Percentiles rank a stretch among this genome's conserved stretches.
These are phyloP conservation scores for Agonopterix arenella DNA, from an alignment of 2,888 invertebrate species.

Conservation along the genomic window DNA sequence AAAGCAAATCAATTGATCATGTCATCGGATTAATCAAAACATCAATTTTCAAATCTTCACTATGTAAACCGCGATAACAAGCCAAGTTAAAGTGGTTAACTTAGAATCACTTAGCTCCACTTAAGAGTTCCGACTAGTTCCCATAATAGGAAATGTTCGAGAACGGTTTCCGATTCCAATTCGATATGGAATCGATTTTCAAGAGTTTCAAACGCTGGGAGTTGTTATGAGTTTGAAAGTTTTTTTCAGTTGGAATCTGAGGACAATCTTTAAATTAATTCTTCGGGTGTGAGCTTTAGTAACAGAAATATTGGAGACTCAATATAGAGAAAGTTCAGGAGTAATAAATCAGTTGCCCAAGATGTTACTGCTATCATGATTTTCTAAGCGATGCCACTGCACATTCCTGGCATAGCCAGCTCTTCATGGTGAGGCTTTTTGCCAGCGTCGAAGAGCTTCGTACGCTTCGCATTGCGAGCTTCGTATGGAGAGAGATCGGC, in stretches of 20 bases:
- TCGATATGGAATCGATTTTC: conserved; percentile 9
- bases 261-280: too few species aligned
- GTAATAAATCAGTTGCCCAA: too few species aligned
- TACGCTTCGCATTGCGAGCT: too few species aligned
- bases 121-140: conserved; percentile 9
- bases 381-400: too few species aligned
- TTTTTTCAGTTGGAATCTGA: neutral
- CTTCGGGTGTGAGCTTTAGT: too few species aligned
- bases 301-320: too few species aligned
- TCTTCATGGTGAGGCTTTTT: too few species aligned
- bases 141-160: conserved; percentile 14
- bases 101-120: conserved; percentile 36
- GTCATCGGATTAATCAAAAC: conserved; percentile 6
- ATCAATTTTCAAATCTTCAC: conserved; percentile 23
- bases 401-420: too few species aligned
- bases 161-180: conserved; percentile 10
- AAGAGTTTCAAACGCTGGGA: neutral
- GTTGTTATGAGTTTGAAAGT: conserved; percentile 4
- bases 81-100: conserved; percentile 35
- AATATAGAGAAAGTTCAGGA: too few species aligned
- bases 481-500: too few species aligned
- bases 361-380: too few species aligned
- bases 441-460: too few species aligned
- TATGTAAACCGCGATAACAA: conserved; percentile 30
- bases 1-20: neutral